phyloP scores from a whole-genome alignment of 1,140 invertebrate species.

The Protaetia brevitarsis region DNA sequence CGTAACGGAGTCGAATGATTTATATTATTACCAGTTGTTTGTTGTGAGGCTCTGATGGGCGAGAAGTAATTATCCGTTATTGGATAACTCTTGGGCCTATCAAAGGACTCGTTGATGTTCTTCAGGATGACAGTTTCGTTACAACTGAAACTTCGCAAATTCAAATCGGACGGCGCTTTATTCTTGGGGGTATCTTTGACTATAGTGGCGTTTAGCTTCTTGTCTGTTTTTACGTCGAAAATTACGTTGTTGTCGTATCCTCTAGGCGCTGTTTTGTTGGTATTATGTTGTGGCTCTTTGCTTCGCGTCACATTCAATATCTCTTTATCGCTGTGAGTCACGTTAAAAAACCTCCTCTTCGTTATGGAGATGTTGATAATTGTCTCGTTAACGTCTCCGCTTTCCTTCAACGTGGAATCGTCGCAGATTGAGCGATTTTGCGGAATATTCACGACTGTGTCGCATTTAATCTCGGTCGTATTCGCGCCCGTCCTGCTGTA shows the following conservation, averaged over 20 bases:
- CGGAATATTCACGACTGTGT: conserved; percentile 18
- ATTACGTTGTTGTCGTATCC: conserved; percentile 2
- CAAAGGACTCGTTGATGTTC: conserved; percentile 14
- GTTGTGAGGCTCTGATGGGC: neutral
- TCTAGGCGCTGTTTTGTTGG: neutral
- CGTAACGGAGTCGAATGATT: conserved; percentile 15
- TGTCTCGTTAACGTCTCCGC: neutral
- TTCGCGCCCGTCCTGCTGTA: neutral
- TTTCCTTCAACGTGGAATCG: neutral
- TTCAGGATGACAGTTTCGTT: conserved; percentile 10
- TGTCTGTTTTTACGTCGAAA: neutral
- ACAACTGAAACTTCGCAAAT: conserved; percentile 3
- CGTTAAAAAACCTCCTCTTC: neutral
- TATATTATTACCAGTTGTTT: neutral
- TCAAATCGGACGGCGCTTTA: conserved; percentile 17
- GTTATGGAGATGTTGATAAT: conserved; percentile 18
- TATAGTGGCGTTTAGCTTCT: neutral
- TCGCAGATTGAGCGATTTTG: neutral
- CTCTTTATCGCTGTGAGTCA: neutral
- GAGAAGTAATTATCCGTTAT: neutral
- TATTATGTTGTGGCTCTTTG: no score
- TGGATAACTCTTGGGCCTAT: neutral
- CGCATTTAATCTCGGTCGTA: conserved; percentile 11
- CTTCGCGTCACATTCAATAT: conserved; percentile 7
- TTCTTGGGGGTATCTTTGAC: neutral